These are phyloP conservation scores for Epizoanthus scotinus DNA, from an alignment of 92 coral and sea anemone genomes.

Conservation along the genomic window DNA sequence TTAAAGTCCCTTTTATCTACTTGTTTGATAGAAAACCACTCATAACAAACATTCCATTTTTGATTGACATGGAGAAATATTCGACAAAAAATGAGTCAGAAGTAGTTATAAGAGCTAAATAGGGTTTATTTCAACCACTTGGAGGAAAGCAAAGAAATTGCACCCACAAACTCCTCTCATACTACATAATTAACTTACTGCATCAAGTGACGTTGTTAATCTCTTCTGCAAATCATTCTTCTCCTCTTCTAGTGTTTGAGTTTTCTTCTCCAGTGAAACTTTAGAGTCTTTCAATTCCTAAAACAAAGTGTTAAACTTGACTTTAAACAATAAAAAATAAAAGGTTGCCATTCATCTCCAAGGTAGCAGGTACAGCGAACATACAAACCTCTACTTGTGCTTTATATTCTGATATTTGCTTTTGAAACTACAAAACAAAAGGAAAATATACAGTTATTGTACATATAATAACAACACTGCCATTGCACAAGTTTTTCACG, in stretches of 20 bases:
- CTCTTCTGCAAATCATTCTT: slow-evolving; percentile 47
- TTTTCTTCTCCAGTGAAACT: slow-evolving; percentile 46
- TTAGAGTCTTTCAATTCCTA: slow-evolving; percentile 30
- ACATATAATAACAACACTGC: too few relatives aligned
- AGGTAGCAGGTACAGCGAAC: neutral
- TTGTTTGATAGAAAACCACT: neutral
- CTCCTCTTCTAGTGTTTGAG: slow-evolving; percentile 54
- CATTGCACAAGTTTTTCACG: too few relatives aligned
- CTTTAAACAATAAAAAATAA: neutral
- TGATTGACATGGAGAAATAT: too few relatives aligned
- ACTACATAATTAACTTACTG: slow-evolving; percentile 38
- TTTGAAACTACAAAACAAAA: slow-evolving; percentile 17
- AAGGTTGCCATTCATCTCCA: neutral
- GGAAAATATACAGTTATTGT: too few relatives aligned
- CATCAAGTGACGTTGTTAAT: slow-evolving; percentile 51
- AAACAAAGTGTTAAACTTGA: neutral
- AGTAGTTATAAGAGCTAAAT: too few relatives aligned
- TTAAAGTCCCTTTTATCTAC: too few relatives aligned
- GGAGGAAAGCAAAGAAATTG: neutral
- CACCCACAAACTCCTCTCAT: neutral
- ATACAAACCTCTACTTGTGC: slow-evolving; percentile 41
- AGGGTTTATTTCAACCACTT: too few relatives aligned
- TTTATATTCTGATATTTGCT: slow-evolving; percentile 24
- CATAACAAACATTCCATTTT: too few relatives aligned
- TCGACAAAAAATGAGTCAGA: too few relatives aligned